Evolutionary conservation across 1,140 invertebrate species (phyloP).

Genomic region (Oryctes rhinoceros): DNA sequence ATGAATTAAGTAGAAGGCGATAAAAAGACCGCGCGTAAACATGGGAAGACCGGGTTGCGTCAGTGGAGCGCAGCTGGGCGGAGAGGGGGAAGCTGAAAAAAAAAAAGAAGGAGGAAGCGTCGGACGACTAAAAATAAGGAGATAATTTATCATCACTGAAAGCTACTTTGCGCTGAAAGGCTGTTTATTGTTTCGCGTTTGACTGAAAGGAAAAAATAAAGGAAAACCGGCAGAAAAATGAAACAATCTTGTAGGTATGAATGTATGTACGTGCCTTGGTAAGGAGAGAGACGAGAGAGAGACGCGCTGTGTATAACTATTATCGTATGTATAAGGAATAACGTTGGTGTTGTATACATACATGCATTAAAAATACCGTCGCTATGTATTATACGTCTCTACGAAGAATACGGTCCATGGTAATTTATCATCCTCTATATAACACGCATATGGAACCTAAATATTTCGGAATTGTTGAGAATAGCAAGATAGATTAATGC

Average conservation of each 20-base stretch:
- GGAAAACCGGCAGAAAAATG: constrained; percentile 8
- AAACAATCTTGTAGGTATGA: background rate
- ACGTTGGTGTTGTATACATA: background rate
- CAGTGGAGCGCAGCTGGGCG: background rate
- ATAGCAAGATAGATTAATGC: too few species aligned
- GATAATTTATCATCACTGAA: constrained; percentile 22
- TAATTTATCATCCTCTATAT: background rate
- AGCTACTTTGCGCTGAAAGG: constrained; percentile 20
- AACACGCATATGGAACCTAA: background rate
- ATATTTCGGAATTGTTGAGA: too few species aligned
- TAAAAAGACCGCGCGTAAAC: constrained; percentile 10
- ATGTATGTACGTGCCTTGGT: background rate
- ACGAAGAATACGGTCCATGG: background rate
- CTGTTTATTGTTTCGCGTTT: constrained; percentile 21
- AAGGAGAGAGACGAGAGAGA: background rate
- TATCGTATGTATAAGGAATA: background rate
- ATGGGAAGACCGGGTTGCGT: background rate
- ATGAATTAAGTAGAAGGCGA: constrained; percentile 11
- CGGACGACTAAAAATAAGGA: constrained; percentile 14
- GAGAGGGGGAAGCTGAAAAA: background rate
- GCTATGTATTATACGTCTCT: background rate
- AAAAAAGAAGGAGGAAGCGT: background rate
- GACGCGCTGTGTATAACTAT: constrained; percentile 1
- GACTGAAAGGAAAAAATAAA: constrained; percentile 22
- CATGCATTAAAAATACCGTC: background rate